phyloP scores from a whole-genome alignment of 2,797 vertebrate genomes.

The Linurgus olivaceus region DNA sequence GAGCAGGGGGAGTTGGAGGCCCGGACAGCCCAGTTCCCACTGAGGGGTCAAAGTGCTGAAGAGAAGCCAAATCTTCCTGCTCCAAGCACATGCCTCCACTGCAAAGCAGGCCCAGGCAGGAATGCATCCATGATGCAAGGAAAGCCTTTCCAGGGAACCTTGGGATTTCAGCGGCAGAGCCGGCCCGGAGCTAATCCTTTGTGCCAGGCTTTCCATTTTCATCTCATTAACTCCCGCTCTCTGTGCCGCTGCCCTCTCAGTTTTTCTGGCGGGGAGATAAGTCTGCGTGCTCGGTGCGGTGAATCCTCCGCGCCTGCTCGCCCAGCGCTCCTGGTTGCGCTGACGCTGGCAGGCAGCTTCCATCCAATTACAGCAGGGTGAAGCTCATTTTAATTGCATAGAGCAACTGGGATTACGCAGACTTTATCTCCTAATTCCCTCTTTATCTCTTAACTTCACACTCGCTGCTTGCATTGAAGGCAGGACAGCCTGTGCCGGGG shows the following conservation, averaged over 20 bases:
- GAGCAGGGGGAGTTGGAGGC: background rate
- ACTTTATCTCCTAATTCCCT: conserved; percentile 73
- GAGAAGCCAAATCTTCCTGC: background rate
- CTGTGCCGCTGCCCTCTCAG: conserved; percentile 35
- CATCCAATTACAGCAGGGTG: conserved; percentile 67
- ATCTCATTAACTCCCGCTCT: conserved; percentile 54
- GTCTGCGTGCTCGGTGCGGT: background rate
- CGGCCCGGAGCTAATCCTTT: conserved; percentile 43
- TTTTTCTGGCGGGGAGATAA: conserved; percentile 51
- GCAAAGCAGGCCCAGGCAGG: background rate
- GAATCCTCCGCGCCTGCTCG: background rate
- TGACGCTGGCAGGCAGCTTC: conserved; percentile 61
- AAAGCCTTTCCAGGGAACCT: conserved; percentile 2
- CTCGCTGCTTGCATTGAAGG: conserved; percentile 45
- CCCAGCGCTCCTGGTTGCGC: background rate
- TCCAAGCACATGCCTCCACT: background rate
- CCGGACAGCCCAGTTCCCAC: background rate
- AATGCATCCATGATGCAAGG: background rate
- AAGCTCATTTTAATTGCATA: conserved; percentile 75
- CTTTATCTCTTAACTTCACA: conserved; percentile 75
- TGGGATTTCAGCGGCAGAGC: conserved; percentile 7
- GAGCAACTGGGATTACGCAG: conserved; percentile 70
- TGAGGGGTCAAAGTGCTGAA: background rate
- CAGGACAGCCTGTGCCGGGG: conserved; percentile 30
- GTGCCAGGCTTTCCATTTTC: conserved; percentile 60